phyloP scores from a whole-genome alignment of 2,888 invertebrate species.

The Epinotia ramella region DNA sequence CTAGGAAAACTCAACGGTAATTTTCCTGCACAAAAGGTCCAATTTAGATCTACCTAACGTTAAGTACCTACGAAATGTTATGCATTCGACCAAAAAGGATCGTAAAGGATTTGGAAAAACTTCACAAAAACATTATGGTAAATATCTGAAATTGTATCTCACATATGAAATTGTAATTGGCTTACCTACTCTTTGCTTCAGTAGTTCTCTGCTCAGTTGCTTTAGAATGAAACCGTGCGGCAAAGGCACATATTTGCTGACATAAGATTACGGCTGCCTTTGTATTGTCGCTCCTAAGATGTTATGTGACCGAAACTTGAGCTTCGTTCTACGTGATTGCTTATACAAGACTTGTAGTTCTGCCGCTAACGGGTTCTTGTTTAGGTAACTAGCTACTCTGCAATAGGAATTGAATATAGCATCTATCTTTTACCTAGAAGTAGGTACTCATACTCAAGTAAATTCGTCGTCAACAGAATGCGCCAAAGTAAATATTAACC shows the following conservation, averaged over 20 bases:
- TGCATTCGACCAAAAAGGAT: no score
- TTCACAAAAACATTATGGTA: background rate
- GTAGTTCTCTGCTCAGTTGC: background rate
- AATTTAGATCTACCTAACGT: no score
- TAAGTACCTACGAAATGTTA: no score
- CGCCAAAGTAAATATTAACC: no score
- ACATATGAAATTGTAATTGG: constrained; percentile 1
- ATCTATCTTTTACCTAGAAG: background rate
- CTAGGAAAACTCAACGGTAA: no score
- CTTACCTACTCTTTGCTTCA: constrained; percentile 3
- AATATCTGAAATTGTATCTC: background rate
- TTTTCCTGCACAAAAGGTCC: no score
- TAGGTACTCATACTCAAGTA: no score
- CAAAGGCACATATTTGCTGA: constrained; percentile 35
- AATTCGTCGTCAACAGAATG: no score
- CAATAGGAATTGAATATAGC: background rate
- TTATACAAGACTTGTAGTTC: constrained; percentile 15
- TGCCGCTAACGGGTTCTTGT: background rate
- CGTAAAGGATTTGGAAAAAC: background rate
- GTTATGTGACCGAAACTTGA: constrained; percentile 29
- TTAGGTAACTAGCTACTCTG: background rate
- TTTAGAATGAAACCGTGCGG: constrained; percentile 19
- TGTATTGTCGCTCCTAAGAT: constrained; percentile 26
- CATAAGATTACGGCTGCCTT: constrained; percentile 34
- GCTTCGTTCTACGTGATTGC: constrained; percentile 20